Evolutionary conservation across 1,140 invertebrate genomes (phyloP).

Genomic region (Drosophila repleta): DNA sequence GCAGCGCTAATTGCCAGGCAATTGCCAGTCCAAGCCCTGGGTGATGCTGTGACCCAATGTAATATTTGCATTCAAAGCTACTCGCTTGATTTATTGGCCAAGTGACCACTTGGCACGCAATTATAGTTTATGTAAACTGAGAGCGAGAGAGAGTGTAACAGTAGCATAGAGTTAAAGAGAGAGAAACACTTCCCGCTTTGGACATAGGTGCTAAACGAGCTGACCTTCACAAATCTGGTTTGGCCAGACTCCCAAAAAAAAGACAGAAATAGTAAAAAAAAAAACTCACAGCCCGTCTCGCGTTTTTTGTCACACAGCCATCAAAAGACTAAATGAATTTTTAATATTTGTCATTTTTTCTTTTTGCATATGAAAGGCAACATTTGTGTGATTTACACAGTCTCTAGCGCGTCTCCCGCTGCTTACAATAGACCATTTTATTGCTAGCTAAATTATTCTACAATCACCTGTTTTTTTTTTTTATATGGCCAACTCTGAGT

Average conservation of each 20-base stretch:
- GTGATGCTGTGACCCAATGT: constrained; percentile 24
- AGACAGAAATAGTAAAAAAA: background rate
- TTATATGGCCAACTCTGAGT: background rate
- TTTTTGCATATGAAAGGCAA: constrained; percentile 73
- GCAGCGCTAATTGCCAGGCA: constrained; percentile 63
- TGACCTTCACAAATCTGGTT: constrained; percentile 77
- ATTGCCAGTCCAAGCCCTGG: background rate
- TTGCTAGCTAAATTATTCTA: constrained; percentile 54
- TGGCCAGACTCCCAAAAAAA: constrained; percentile 36
- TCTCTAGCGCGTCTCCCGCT: constrained; percentile 22
- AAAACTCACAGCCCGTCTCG: constrained; percentile 5
- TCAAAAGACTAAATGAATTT: constrained; percentile 48
- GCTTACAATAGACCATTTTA: constrained; percentile 57
- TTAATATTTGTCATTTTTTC: constrained; percentile 25
- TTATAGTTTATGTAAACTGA: constrained; percentile 34
- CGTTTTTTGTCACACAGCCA: constrained; percentile 46
- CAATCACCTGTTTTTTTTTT: constrained; percentile 41
- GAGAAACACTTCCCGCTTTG: constrained; percentile 8
- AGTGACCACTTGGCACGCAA: constrained; percentile 58
- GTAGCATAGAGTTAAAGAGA: background rate
- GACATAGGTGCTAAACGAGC: constrained; percentile 58
- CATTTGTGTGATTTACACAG: constrained; percentile 44
- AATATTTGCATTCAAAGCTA: constrained; percentile 36
- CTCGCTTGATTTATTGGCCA: constrained; percentile 47
- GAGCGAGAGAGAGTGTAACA: background rate